Conservation (phyloP, 1,140 invertebrate genomes). For the Dreissena rostriformis region DNA sequence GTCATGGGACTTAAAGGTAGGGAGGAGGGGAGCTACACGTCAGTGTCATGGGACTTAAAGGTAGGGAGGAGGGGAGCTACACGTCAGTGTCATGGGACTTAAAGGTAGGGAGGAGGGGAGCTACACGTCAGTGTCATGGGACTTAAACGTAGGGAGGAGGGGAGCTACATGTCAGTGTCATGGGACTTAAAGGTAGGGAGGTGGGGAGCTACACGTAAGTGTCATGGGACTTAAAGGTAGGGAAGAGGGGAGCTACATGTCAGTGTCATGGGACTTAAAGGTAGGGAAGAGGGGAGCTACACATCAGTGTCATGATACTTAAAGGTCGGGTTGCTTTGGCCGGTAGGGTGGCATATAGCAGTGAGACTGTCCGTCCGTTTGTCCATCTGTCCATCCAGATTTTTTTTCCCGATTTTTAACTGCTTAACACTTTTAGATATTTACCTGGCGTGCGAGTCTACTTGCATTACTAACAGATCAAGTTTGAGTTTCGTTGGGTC, state of each 20-base stretch:
- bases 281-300: constrained; percentile 71
- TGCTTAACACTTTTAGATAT: too few species aligned
- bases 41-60: constrained; percentile 97
- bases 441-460: too few species aligned
- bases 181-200: constrained; percentile 83
- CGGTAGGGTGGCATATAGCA: too few species aligned
- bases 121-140: constrained; percentile 95
- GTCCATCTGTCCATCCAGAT: too few species aligned
- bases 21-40: constrained; percentile 86
- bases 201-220: constrained; percentile 89
- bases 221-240: constrained; percentile 96
- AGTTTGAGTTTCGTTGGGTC: too few species aligned
- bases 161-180: too few species aligned
- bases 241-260: constrained; percentile 91
- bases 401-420: too few species aligned
- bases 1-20: constrained; percentile 96
- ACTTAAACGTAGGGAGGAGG: constrained; percentile 88
- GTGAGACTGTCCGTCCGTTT: too few species aligned
- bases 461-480: too few species aligned
- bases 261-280: constrained; percentile 97
- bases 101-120: constrained; percentile 89
- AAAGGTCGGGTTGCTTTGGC: too few species aligned
- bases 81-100: constrained; percentile 97
- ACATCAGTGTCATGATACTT: too few species aligned
- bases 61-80: constrained; percentile 82